Evolutionary conservation across 2,797 vertebrate genomes (phyloP).

Genomic region (Epinephelus malabaricus): DNA sequence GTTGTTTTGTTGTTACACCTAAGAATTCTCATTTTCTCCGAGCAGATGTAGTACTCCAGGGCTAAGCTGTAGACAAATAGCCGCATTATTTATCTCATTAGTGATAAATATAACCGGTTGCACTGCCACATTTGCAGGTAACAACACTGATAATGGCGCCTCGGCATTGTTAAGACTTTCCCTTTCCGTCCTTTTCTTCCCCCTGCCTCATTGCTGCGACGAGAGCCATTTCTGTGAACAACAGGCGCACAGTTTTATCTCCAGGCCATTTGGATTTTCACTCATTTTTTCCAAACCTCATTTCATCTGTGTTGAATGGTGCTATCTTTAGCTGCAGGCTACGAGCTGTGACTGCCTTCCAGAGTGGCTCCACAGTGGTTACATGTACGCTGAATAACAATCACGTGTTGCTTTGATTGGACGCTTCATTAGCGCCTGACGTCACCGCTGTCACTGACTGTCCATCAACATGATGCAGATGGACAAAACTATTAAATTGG

Average conservation of each 20-base stretch:
- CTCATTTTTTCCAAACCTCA: constrained; percentile 72
- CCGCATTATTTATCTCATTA: constrained; percentile 78
- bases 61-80: constrained; percentile 67
- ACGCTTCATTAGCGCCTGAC: constrained; percentile 59
- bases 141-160: constrained; percentile 59
- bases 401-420: constrained; percentile 61
- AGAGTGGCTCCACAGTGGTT: constrained; percentile 49
- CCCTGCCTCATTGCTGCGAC: constrained; percentile 42
- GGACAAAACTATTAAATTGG: constrained; percentile 47
- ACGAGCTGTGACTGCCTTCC: constrained; percentile 56
- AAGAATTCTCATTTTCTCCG: constrained; percentile 53
- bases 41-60: constrained; percentile 49
- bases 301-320: constrained; percentile 77
- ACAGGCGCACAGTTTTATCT: constrained; percentile 72
- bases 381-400: constrained; percentile 59
- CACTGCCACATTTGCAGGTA: constrained; percentile 68
- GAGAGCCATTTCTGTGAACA: constrained; percentile 73
- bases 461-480: constrained; percentile 59
- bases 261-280: constrained; percentile 76
- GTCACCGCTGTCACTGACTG: constrained; percentile 38
- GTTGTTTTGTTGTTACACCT: constrained; percentile 53
- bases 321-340: constrained; percentile 79
- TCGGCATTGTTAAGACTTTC: constrained; percentile 40
- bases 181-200: constrained; percentile 36
- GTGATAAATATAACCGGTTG: constrained; percentile 70